Conservation (phyloP, 1,140 invertebrate genomes). For the Neoseiulus cucumeris region DNA sequence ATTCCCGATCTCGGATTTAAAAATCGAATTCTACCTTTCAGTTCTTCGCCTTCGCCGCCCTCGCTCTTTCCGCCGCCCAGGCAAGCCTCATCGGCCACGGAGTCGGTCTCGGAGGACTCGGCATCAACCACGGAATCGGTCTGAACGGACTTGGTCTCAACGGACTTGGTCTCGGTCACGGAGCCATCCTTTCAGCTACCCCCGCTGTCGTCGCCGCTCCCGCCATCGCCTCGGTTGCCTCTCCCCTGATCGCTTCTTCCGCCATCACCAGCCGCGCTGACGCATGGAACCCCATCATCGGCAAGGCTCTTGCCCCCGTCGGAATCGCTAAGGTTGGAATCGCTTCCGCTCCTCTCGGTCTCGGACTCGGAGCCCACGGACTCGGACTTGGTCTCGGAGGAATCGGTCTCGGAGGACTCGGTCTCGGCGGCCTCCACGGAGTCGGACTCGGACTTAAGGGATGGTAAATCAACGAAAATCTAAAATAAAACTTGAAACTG, state of each 20-base stretch:
- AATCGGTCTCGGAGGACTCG: background rate
- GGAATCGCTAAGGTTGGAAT: background rate
- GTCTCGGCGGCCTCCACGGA: background rate
- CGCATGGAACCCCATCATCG: background rate
- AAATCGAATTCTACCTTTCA: background rate
- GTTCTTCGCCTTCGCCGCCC: background rate
- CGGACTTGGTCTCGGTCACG: constrained; percentile 4
- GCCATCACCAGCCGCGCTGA: constrained; percentile 4
- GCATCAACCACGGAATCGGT: background rate
- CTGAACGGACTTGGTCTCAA: background rate
- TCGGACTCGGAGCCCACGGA: background rate
- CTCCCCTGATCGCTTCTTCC: background rate
- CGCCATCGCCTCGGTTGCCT: background rate
- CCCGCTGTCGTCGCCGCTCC: background rate
- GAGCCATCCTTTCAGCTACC: background rate
- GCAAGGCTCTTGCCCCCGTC: background rate
- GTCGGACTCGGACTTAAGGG: background rate
- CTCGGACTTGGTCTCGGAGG: background rate
- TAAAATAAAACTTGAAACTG: background rate
- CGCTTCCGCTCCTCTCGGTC: background rate
- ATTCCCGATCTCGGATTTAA: too few species aligned
- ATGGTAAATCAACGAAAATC: background rate
- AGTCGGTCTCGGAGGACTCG: background rate
- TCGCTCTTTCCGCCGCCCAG: background rate
- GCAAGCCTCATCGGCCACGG: background rate